Base-by-base conservation (phyloP, 1,140 invertebrate genomes). In the Idris sp. region DNA sequence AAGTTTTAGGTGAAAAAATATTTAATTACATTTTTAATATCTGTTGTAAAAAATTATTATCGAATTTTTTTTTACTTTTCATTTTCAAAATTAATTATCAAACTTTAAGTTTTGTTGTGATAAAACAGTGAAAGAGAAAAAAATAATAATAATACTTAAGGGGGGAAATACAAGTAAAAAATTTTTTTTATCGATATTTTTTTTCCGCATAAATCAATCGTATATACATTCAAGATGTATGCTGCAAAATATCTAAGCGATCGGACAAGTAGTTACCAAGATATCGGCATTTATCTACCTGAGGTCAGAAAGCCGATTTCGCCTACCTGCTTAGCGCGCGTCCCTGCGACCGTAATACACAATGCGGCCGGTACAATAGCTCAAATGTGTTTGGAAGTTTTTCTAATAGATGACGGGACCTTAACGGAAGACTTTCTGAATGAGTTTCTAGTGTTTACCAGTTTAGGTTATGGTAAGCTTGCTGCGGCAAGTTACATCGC, bases 111-210 rank as follows among this genome's bases (percentile, higher is more conserved):
- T n/a, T n/a, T n/a, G n/a, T n/a, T n/a, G n/a, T n/a, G n/a, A n/a
- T n/a, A n/a, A n/a, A n/a, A n/a, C n/a, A n/a, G n/a, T n/a, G n/a
- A n/a, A n/a, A n/a, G n/a, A n/a, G n/a, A n/a, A n/a, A n/a, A n/a
- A n/a, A n/a, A n/a, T n/a, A n/a, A n/a, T n/a, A n/a, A n/a, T n/a
- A n/a, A n/a, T n/a, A n/a, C n/a, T 31, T 31, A 31, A 31, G 30
- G 38, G 38, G 38, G 10, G 38, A 41, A 41, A 22, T 41, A 41
- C 18, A 14, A 11, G 16, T 41, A 18, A 18, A 40, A 40, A 41
- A 41, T 25, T 41, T 22, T 41, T 41, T 41, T 41, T 41, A 22
- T 41, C 15, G 36, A 40, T 18, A 18, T 40, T 40, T 40, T 40
- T 40, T 40, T n/a, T n/a, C n/a, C n/a, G 15, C 15, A 22, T 41